A percentile compares a stretch with the other conserved stretches of the same genome.
phyloP scores from a whole-genome alignment of 2,797 vertebrate species.

The Sebastes goodei region DNA sequence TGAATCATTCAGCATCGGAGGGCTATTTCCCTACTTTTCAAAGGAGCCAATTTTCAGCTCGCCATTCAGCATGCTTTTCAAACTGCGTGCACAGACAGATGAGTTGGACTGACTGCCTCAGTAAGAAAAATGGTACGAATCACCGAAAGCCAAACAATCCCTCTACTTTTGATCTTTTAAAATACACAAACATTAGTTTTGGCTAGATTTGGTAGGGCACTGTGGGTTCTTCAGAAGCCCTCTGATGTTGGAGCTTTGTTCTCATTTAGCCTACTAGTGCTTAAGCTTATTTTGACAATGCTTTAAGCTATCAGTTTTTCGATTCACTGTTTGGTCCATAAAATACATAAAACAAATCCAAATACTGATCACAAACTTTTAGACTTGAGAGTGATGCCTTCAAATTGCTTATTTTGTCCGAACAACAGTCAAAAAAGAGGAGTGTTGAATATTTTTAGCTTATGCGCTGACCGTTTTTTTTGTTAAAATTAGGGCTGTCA shows the following conservation, averaged over 20 bases:
- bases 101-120: neutral
- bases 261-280: neutral
- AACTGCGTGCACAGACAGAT: neutral
- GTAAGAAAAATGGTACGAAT: neutral
- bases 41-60: neutral
- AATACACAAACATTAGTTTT: neutral
- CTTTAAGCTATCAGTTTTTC: neutral
- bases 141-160: neutral
- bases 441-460: neutral
- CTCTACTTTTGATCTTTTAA: neutral
- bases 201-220: neutral
- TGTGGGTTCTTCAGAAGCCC: neutral
- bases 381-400: neutral
- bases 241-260: neutral
- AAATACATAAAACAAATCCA: neutral
- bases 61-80: neutral
- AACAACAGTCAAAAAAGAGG: neutral
- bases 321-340: neutral
- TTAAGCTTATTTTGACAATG: neutral
- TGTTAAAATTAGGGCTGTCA: too few species aligned
- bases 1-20: neutral
- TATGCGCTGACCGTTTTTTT: neutral
- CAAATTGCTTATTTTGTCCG: too few species aligned
- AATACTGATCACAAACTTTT: neutral
- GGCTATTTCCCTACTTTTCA: constrained; percentile 2